Conservation (phyloP, 2,797 vertebrate species). For the Anas georgica region DNA sequence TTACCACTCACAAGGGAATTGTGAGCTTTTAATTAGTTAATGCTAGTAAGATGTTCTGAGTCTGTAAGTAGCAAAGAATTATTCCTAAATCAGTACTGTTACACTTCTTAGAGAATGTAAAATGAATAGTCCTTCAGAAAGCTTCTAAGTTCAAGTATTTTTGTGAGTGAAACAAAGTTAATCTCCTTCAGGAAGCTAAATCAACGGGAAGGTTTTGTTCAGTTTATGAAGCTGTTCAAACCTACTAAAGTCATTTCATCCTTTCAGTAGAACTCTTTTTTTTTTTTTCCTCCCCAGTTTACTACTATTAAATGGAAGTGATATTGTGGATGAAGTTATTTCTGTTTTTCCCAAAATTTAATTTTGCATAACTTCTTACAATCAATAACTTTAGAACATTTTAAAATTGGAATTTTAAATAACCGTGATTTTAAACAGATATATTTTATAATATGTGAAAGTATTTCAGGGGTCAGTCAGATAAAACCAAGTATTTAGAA, state of each 20-base stretch:
- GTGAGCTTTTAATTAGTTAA: conserved; percentile 31
- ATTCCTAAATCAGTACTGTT: background rate
- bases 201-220: background rate
- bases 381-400: background rate
- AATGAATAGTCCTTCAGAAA: background rate
- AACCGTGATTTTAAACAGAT: background rate
- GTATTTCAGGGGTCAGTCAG: background rate
- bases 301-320: background rate
- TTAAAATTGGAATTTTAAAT: background rate
- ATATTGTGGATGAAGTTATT: background rate
- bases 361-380: background rate
- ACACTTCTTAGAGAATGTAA: background rate
- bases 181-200: background rate
- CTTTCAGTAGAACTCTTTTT: background rate
- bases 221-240: background rate
- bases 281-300: rapidly evolving
- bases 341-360: rapidly evolving
- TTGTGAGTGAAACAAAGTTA: background rate
- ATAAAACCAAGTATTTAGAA: background rate
- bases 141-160: background rate
- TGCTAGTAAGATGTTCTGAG: background rate
- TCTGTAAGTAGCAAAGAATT: background rate
- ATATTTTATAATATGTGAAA: background rate
- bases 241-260: background rate
- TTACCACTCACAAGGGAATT: background rate